Evolutionary conservation across 2,888 invertebrate species (phyloP).

Genomic region (Galerucella nymphaeae): DNA sequence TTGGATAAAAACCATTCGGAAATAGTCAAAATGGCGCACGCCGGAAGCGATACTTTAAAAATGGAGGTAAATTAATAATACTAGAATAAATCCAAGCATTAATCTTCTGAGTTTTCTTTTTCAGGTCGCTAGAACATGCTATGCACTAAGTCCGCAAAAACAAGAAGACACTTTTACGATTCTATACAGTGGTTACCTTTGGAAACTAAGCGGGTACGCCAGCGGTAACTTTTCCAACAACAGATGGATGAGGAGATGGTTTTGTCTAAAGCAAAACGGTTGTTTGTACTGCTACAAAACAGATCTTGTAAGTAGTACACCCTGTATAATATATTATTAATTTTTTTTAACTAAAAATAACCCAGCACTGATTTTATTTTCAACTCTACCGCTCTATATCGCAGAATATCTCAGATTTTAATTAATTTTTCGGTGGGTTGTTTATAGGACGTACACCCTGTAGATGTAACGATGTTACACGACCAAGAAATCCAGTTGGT

Average conservation of each 20-base stretch:
- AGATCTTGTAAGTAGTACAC: constrained; percentile 83
- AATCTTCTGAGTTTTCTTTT: constrained; percentile 33
- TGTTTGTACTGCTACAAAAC: constrained; percentile 96
- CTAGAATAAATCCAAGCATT: background rate
- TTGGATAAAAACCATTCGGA: constrained; percentile 94
- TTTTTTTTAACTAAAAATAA: no score
- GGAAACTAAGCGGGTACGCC: constrained; percentile 76
- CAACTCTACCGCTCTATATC: no score
- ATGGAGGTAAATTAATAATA: constrained; percentile 71
- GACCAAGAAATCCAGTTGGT: constrained; percentile 79
- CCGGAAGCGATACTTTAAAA: constrained; percentile 86
- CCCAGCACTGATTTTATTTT: constrained; percentile 15
- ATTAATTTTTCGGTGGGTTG: background rate
- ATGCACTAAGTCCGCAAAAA: constrained; percentile 78
- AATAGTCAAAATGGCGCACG: constrained; percentile 91
- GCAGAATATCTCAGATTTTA: background rate
- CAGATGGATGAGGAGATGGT: constrained; percentile 92
- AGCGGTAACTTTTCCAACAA: constrained; percentile 66
- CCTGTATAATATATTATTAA: no score
- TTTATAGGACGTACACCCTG: constrained; percentile 83
- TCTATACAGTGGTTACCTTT: constrained; percentile 80
- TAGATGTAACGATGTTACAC: constrained; percentile 88
- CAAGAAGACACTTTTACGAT: constrained; percentile 69
- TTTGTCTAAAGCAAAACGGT: constrained; percentile 89
- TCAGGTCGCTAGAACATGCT: constrained; percentile 86